Base-by-base conservation (phyloP, 2,797 vertebrate genomes). In the Centropyge bicolor region DNA sequence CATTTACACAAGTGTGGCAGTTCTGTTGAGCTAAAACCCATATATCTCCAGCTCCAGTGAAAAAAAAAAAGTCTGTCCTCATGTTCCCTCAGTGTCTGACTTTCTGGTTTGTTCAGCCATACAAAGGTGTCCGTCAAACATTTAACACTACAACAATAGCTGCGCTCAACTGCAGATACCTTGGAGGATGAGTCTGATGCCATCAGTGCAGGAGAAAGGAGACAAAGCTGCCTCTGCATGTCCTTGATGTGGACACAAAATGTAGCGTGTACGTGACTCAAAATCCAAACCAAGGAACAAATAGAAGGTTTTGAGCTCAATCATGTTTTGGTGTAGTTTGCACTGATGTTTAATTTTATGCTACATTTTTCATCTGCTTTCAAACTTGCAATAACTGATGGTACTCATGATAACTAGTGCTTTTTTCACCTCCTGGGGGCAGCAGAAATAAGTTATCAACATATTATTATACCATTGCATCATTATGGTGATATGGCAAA, bases 51-150 rank as follows among this genome's bases (percentile, higher is more conserved):
- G 10, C 57, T 49, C 17, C 0, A 8, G 20, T 3, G 8, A 36
- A 38, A 35, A 10, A 36, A 38, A 35, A 27, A 56, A 20, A 48
- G 27, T 31, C 11, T 52, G 16, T 24, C 64, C 55, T 62, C 2
- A 4, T 62, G 24, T 38, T 72, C 24, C 35, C 3, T 36, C 22
- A 8, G 13, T 22, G 27, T 43, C n/a, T 11, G 48, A 52, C 14
- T 70, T 56, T 36, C 16, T 24, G 17, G 6, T 40, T 45, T 45
- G n/a, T 56, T 64, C 51, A 65, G 35, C 41, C 45, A 41, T 40
- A 38, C 5, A 55, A 31, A 72, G 27, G n/a, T 68, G 40, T 70
- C 40, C 68, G 68, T 70, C 24, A 17, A 69, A 67, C 40, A 74
- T 31, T 16, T 70, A 20, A 70, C 31, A 31, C 22, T 9, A 16